Percentiles rank a stretch among this genome's conserved stretches.
Conservation (phyloP, 2,888 invertebrate genomes). For the Lepidochrysops patricia region DNA sequence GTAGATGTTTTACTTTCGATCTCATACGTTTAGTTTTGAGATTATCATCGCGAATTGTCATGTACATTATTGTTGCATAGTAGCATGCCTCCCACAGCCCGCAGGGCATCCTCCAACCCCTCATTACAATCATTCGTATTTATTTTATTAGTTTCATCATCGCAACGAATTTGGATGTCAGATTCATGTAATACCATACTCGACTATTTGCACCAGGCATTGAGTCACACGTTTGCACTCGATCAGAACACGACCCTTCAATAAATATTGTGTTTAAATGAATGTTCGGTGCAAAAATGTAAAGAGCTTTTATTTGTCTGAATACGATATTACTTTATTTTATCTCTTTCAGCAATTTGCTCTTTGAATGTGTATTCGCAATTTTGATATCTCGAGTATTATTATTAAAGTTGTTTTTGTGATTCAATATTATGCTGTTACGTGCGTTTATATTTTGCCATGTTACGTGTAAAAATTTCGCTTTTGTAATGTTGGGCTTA, state of each 20-base stretch:
- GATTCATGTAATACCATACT: constrained; percentile 43
- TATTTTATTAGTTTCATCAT: constrained; percentile 59
- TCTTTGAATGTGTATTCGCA: constrained; percentile 61
- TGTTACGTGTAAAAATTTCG: constrained; percentile 42
- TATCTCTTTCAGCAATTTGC: constrained; percentile 37
- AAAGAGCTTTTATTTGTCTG: constrained; percentile 41
- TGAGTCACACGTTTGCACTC: constrained; percentile 37
- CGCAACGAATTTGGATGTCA: constrained; percentile 41
- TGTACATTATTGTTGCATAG: constrained; percentile 52
- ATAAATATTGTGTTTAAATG: constrained; percentile 29
- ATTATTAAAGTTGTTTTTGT: constrained; percentile 40
- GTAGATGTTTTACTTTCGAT: constrained; percentile 59
- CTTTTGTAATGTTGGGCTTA: constrained; percentile 37
- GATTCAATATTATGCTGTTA: constrained; percentile 46
- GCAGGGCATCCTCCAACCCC: constrained; percentile 77
- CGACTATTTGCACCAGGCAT: constrained; percentile 53
- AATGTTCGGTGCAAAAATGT: constrained; percentile 35
- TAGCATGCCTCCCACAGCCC: constrained; percentile 71
- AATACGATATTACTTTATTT: constrained; percentile 42
- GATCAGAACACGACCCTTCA: constrained; percentile 27
- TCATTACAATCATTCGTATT: constrained; percentile 56
- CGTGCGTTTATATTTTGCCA: constrained; percentile 35
- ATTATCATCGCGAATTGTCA: constrained; percentile 53
- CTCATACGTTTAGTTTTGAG: constrained; percentile 49
- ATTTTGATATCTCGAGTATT: constrained; percentile 38